Percentiles rank a stretch among this genome's conserved stretches.
Evolutionary conservation across 1,140 invertebrate species (phyloP).

Genomic region (Heterodera schachtii): DNA sequence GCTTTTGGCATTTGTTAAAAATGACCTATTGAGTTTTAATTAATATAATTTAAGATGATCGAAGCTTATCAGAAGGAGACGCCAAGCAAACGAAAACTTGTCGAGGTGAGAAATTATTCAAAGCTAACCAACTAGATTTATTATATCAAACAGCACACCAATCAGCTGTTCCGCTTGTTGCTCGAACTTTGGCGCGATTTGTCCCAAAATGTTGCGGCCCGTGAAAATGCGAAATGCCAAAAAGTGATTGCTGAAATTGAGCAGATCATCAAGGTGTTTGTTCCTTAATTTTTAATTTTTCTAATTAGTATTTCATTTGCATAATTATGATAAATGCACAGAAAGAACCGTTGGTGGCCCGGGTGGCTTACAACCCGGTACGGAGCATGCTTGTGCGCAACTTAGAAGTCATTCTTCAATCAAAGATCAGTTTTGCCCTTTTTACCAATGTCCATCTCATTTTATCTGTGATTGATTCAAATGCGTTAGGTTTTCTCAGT

Average conservation of each 20-base stretch:
- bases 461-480: too few species aligned
- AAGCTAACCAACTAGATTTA: background rate
- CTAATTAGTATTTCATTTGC: background rate
- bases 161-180: constrained; percentile 10
- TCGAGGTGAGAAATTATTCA: background rate
- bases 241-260: background rate
- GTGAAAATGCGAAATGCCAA: background rate
- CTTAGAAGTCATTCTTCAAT: constrained; percentile 6
- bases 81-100: background rate
- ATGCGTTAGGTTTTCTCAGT: too few species aligned
- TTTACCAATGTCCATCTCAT: too few species aligned
- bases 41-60: constrained; percentile 14
- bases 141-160: constrained; percentile 13
- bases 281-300: background rate
- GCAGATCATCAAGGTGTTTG: constrained; percentile 12
- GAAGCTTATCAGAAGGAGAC: constrained; percentile 13
- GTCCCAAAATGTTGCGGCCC: background rate
- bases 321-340: background rate
- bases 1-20: background rate
- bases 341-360: constrained; percentile 24
- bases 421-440: background rate
- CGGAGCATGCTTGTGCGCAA: constrained; percentile 13
- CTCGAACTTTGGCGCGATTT: background rate
- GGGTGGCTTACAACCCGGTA: constrained; percentile 1
- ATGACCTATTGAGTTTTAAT: background rate